These are phyloP conservation scores for Galaxea fascicularis DNA, from an alignment of 92 coral and sea anemone genomes.

Conservation along the genomic window DNA sequence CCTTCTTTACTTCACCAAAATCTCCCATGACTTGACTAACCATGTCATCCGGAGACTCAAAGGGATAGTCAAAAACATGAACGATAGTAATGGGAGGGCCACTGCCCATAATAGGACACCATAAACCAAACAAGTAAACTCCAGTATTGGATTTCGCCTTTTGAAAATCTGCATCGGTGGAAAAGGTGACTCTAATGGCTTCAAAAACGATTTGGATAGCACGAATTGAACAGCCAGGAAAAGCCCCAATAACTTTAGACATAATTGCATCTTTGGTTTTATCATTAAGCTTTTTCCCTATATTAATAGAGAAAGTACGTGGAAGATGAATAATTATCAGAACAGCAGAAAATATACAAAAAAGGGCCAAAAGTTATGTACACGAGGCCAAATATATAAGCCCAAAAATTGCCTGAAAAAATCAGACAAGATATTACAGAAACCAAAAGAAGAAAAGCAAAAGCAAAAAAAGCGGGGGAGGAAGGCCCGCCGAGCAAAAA, in stretches of 20 bases:
- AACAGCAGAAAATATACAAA: too few species aligned
- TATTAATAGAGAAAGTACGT: neutral
- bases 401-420: too few species aligned
- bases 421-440: too few species aligned
- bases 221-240: neutral
- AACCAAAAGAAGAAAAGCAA: too few species aligned
- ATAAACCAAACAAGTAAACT: neutral
- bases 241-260: neutral
- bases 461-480: too few species aligned
- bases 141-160: neutral
- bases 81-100: neutral
- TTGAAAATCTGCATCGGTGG: neutral
- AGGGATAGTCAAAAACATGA: slow-evolving; percentile 10
- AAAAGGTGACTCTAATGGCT: neutral
- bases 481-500: too few species aligned
- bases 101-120: neutral
- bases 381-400: too few species aligned
- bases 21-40: neutral
- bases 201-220: neutral
- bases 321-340: too few species aligned
- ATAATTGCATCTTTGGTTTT: neutral
- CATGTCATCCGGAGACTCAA: neutral
- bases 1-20: neutral
- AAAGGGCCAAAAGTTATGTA: too few species aligned
- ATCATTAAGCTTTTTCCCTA: neutral